Evolutionary conservation across 1,140 invertebrate genomes (phyloP).

Genomic region (Pectinophora gossypiella): DNA sequence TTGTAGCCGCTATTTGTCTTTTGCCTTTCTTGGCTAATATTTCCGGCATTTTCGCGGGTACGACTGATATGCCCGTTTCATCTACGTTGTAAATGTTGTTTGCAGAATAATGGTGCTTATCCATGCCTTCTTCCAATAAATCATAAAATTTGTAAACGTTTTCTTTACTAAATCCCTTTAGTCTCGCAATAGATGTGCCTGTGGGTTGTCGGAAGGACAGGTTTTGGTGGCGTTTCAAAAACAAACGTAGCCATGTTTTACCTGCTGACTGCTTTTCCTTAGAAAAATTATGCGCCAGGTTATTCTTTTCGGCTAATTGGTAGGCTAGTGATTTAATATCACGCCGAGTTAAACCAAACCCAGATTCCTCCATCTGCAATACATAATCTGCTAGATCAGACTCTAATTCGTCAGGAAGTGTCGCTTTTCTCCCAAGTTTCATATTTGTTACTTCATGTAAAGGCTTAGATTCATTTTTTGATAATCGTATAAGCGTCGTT

Average conservation of each 20-base stretch:
- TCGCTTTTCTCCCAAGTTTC: constrained; percentile 22
- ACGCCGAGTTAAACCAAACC: constrained; percentile 15
- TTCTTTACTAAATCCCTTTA: constrained; percentile 22
- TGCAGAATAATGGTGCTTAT: background rate
- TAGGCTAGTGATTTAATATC: constrained; percentile 15
- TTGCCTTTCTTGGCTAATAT: background rate
- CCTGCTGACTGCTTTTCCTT: constrained; percentile 8
- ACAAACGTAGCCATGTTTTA: constrained; percentile 10
- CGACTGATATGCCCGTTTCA: constrained; percentile 25
- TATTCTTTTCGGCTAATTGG: constrained; percentile 17
- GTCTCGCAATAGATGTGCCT: constrained; percentile 18
- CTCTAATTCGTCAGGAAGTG: constrained; percentile 19
- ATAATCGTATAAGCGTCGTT: constrained; percentile 20
- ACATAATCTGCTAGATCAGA: constrained; percentile 16
- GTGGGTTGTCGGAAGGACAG: constrained; percentile 21
- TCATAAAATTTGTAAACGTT: constrained; percentile 19
- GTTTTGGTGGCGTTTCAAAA: constrained; percentile 13
- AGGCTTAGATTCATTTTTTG: constrained; percentile 9
- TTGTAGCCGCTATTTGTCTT: background rate
- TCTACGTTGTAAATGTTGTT: constrained; percentile 28
- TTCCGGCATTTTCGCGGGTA: constrained; percentile 4
- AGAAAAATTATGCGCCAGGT: constrained; percentile 12
- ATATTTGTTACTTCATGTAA: constrained; percentile 9
- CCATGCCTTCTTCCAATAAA: constrained; percentile 9
- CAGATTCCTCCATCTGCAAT: constrained; percentile 15